These are phyloP conservation scores for Hylyphantes graminicola DNA, from an alignment of 1,140 invertebrate species.

Conservation along the genomic window DNA sequence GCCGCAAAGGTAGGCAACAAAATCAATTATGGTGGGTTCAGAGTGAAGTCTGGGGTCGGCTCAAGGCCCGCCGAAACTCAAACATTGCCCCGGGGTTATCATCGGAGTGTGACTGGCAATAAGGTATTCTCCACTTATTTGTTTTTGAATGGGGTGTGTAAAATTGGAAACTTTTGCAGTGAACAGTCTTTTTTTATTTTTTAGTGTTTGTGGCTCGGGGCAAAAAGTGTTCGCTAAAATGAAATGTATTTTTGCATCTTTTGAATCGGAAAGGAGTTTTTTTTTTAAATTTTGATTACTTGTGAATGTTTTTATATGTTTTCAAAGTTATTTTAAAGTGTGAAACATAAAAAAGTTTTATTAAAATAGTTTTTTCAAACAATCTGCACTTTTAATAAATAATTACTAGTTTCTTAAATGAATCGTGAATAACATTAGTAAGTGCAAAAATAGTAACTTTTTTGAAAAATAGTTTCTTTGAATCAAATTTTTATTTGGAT, in stretches of 20 bases:
- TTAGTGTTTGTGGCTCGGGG: neutral
- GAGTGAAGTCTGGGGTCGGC: conserved; percentile 4
- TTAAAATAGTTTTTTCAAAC: too few relatives aligned
- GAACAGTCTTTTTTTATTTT: neutral
- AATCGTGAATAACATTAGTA: too few relatives aligned
- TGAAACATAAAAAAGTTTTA: too few relatives aligned
- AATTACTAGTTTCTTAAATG: too few relatives aligned
- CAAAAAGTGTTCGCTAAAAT: too few relatives aligned
- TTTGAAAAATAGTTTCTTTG: too few relatives aligned
- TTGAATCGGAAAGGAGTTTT: neutral
- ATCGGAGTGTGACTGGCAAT: conserved; percentile 33
- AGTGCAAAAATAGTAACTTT: too few relatives aligned
- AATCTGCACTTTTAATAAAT: too few relatives aligned
- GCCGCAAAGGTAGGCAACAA: neutral
- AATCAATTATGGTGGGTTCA: conserved; percentile 42
- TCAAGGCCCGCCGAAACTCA: conserved; percentile 35
- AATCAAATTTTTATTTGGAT: too few relatives aligned
- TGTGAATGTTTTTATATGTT: neutral
- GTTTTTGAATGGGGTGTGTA: conserved; percentile 15
- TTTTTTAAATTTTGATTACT: neutral
- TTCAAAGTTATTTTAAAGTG: neutral
- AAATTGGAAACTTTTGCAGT: conserved; percentile 15
- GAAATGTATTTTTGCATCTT: too few relatives aligned
- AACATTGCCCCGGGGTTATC: conserved; percentile 15
- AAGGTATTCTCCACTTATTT: conserved; percentile 21